Evolutionary conservation across 64 coral and sea anemone genomes (phyloP), one percentile per base, ranked within the genome.

Genomic region (Actinia equina): DNA sequence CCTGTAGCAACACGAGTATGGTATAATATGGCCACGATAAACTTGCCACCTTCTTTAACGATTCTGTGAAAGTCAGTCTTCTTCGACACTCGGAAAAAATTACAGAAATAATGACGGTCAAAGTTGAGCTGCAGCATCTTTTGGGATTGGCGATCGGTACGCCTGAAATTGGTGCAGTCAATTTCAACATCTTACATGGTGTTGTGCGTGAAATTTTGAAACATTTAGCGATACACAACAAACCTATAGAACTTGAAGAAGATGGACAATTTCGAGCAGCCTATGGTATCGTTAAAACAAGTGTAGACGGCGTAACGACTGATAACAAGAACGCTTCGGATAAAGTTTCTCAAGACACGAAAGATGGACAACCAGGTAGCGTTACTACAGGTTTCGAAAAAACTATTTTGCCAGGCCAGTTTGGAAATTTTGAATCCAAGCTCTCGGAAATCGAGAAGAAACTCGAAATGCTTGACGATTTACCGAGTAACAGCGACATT

Each of bases 131-230:
- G 14, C 89, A 95, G 43, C 93, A 95, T 23, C 77, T 99, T 17
- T 71, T 99, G 19, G 89, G 94, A 57, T 67, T 99, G 27, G 93
- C 97, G 7, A 77, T 99, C 1, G 97, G 97, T 23, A 91, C 93
- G 23, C 91, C 97, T 16, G 97, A 99, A 88, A 88, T 85, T 20
- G 96, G 96, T 15, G 96, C 93, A 11, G 97, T 99, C 43, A 99
- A 99, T 71, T 99, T 99, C 30, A 99, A 95, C 19, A 92, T 94
- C 22, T 88, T 99, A 77, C 97, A 99, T 80, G 97, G 93, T 83
- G 51, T 99, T 19, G 76, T 99, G 42, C 88, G 77, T 8, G 97
- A 99, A 85, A 99, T 99, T 86, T 52, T 99, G 27, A 93, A 91
- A 43, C 93, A 93, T 86, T 86, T 99, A 85, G 97, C 93, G 17